phyloP scores from a whole-genome alignment of 1,140 invertebrate genomes.

The Hylaeus volcanicus region DNA sequence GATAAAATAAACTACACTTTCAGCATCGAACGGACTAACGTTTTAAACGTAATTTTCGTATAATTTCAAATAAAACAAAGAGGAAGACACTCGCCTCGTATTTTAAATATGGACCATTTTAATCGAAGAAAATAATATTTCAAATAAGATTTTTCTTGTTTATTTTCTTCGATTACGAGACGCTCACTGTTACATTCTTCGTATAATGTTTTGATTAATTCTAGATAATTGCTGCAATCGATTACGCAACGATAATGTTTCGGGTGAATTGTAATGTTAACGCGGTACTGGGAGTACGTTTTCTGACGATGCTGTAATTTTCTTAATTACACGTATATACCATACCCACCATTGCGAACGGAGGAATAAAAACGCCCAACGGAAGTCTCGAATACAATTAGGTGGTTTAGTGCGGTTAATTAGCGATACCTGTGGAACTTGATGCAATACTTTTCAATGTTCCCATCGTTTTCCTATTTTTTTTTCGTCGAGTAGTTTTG shows the following conservation, averaged over 20 bases:
- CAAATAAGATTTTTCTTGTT: background rate
- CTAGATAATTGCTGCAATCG: background rate
- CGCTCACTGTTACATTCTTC: background rate
- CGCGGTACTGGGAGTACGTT: background rate
- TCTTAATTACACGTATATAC: background rate
- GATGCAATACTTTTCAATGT: too few relatives aligned
- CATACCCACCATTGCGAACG: background rate
- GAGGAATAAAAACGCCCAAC: background rate
- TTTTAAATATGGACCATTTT: too few relatives aligned
- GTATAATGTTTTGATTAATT: background rate
- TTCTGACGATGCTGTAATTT: background rate
- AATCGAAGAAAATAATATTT: too few relatives aligned
- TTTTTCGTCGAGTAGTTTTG: too few relatives aligned
- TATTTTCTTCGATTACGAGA: too few relatives aligned
- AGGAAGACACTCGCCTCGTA: background rate
- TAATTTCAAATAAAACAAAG: too few relatives aligned
- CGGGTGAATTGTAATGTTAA: background rate
- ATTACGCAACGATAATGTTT: conserved; percentile 20
- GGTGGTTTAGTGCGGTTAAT: background rate
- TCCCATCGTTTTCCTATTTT: background rate
- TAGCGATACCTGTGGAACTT: background rate
- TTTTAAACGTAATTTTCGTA: too few relatives aligned
- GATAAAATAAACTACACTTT: background rate
- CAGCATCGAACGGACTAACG: too few relatives aligned
- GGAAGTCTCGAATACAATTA: conserved; percentile 8